Conservation (phyloP, 2,888 invertebrate genomes). For the Agonum fuliginosum region DNA sequence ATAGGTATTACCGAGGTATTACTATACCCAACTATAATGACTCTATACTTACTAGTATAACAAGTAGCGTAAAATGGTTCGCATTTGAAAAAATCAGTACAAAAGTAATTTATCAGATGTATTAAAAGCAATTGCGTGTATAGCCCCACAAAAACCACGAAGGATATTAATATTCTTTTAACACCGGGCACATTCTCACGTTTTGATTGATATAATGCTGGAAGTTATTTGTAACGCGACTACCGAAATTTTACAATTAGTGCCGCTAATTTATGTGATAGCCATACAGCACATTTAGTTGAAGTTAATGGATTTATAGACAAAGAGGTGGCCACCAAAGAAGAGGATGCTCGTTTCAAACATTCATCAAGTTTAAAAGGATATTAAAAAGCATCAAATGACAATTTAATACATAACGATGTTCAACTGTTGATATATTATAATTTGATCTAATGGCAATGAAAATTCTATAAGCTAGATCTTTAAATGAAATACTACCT, state of each 20-base stretch:
- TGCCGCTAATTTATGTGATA: conserved; percentile 31
- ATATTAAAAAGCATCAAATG: background rate
- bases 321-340: background rate
- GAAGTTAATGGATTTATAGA: conserved; percentile 15
- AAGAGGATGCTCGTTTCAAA: no score
- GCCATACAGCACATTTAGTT: conserved; percentile 22
- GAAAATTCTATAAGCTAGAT: no score
- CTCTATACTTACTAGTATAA: background rate
- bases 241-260: conserved; percentile 31
- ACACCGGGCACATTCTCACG: conserved; percentile 41
- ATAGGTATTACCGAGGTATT: background rate
- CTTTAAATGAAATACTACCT: no score
- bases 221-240: conserved; percentile 21
- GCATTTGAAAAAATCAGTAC: conserved; percentile 13
- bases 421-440: no score
- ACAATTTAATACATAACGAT: no score
- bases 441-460: no score
- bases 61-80: background rate
- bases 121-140: conserved; percentile 34
- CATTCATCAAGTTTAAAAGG: background rate
- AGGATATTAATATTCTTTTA: conserved; percentile 46
- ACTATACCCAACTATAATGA: conserved; percentile 29
- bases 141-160: conserved; percentile 25
- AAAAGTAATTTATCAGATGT: conserved; percentile 39
- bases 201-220: conserved; percentile 40